Conservation (phyloP, 2,113 vertebrate species). For the Leptosomus discolor region DNA sequence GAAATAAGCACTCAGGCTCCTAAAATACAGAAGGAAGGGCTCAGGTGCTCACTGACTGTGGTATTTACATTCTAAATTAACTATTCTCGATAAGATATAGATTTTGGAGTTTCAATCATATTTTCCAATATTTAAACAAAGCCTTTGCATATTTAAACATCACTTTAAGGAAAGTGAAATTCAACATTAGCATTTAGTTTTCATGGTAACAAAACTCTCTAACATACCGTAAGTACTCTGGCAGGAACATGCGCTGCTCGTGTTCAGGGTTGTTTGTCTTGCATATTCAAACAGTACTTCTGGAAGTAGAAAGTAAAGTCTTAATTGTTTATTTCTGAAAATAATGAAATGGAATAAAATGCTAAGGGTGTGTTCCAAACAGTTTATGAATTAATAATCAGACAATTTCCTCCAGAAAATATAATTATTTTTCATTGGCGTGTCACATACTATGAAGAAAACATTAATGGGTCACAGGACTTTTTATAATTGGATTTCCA, state of each 20-base stretch:
- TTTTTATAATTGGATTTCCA: background rate
- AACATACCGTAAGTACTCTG: background rate
- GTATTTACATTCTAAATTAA: slow-evolving; percentile 42
- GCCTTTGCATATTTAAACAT: slow-evolving; percentile 52
- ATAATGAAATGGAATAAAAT: slow-evolving; percentile 2
- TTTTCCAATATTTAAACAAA: slow-evolving; percentile 52
- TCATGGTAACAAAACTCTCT: slow-evolving; percentile 18
- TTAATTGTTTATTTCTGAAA: slow-evolving; percentile 38
- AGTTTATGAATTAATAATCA: slow-evolving; percentile 45
- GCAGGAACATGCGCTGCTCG: background rate
- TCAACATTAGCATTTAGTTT: slow-evolving; percentile 31
- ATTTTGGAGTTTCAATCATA: slow-evolving; percentile 9
- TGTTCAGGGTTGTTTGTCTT: slow-evolving; percentile 26
- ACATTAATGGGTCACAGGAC: background rate
- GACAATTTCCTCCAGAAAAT: background rate
- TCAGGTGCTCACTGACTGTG: background rate
- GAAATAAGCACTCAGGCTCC: background rate
- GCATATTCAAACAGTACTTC: slow-evolving; percentile 10
- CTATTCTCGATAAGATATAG: background rate
- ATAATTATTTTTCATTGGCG: background rate
- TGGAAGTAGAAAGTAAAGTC: slow-evolving; percentile 14
- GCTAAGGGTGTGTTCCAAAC: background rate
- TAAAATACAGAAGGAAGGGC: background rate
- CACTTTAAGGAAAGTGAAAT: slow-evolving; percentile 46
- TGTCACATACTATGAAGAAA: background rate